Evolutionary conservation across 2,888 invertebrate species (phyloP).

Genomic region (Meiosimyza decipiens): DNA sequence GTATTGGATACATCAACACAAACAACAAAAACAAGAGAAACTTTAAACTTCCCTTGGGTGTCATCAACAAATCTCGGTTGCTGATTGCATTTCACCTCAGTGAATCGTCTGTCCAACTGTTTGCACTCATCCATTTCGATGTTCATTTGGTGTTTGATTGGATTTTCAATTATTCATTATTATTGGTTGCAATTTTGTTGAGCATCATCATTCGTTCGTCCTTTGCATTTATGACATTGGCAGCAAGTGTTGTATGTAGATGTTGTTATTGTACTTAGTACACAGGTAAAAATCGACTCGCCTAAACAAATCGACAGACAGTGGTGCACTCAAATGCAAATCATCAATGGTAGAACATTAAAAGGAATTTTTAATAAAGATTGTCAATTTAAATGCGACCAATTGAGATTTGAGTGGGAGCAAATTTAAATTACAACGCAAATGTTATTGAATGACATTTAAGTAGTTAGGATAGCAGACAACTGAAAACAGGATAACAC

Average conservation of each 20-base stretch:
- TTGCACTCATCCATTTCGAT: slow-evolving; percentile 38
- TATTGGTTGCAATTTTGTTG: slow-evolving; percentile 63
- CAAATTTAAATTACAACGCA: too few species aligned
- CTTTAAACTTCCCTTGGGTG: slow-evolving; percentile 45
- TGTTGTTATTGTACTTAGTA: slow-evolving; percentile 42
- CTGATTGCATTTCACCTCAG: slow-evolving; percentile 46
- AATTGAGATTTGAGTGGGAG: too few species aligned
- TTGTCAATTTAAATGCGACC: neutral
- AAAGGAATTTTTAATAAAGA: slow-evolving; percentile 59
- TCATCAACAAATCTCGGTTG: slow-evolving; percentile 52
- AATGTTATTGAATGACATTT: too few species aligned
- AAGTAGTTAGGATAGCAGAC: too few species aligned
- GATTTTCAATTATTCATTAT: slow-evolving; percentile 67
- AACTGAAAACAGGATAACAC: too few species aligned
- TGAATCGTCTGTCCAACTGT: neutral
- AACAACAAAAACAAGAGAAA: slow-evolving; percentile 40
- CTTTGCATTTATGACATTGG: slow-evolving; percentile 37
- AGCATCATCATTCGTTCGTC: slow-evolving; percentile 32
- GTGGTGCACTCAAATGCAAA: slow-evolving; percentile 13
- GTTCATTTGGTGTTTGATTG: slow-evolving; percentile 66
- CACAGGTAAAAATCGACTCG: slow-evolving; percentile 32
- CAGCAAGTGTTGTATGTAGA: slow-evolving; percentile 4
- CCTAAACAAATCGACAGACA: neutral
- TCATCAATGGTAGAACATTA: slow-evolving; percentile 61
- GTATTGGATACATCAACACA: slow-evolving; percentile 53